phyloP scores from a whole-genome alignment of 2,888 invertebrate genomes.

The Oxycera nigricornis region DNA sequence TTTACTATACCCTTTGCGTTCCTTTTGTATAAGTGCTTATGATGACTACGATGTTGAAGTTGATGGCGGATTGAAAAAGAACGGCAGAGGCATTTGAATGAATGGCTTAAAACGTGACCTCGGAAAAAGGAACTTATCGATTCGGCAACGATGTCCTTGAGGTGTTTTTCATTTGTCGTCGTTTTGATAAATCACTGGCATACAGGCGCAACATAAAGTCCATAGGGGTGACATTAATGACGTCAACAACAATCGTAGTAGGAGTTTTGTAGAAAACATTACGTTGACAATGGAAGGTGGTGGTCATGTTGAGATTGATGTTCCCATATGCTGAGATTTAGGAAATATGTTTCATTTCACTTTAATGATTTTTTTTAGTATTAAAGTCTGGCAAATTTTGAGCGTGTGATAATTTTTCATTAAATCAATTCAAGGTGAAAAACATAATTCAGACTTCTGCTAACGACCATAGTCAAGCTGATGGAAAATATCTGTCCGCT shows the following conservation, averaged over 20 bases:
- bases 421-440: too few relatives aligned
- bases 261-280: background rate
- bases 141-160: slow-evolving; percentile 8
- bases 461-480: too few relatives aligned
- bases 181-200: slow-evolving; percentile 18
- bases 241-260: slow-evolving; percentile 4
- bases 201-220: background rate
- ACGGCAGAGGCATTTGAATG: background rate
- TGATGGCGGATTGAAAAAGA: background rate
- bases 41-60: background rate
- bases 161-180: slow-evolving; percentile 1
- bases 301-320: slow-evolving; percentile 10
- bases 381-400: too few relatives aligned
- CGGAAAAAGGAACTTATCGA: slow-evolving; percentile 27
- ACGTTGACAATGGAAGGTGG: slow-evolving; percentile 8
- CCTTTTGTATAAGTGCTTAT: background rate
- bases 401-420: too few relatives aligned
- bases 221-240: background rate
- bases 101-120: slow-evolving; percentile 4
- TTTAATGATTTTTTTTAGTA: too few relatives aligned
- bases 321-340: background rate
- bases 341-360: too few relatives aligned
- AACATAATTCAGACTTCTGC: too few relatives aligned
- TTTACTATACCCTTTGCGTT: background rate
- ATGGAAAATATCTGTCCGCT: too few relatives aligned